These are phyloP conservation scores for Cyrtonyx montezumae DNA, from an alignment of 2,113 vertebrate species.

Conservation along the genomic window DNA sequence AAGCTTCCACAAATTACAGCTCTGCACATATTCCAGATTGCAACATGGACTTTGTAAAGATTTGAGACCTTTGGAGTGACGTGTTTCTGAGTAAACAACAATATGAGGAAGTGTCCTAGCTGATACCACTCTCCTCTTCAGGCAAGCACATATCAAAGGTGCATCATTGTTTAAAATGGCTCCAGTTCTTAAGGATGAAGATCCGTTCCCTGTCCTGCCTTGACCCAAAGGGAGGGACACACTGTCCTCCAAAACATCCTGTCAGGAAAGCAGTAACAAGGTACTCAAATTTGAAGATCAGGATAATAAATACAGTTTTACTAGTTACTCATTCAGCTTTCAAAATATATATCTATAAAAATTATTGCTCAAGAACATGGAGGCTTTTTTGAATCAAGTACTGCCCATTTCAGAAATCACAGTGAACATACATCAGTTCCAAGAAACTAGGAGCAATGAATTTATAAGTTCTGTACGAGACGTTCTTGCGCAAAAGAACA, in stretches of 20 bases:
- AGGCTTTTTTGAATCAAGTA: background rate
- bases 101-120: slow-evolving; percentile 34
- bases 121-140: slow-evolving; percentile 7
- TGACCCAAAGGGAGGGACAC: slow-evolving; percentile 52
- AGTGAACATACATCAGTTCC: background rate
- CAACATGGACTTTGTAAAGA: slow-evolving; percentile 55
- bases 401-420: background rate
- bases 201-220: slow-evolving; percentile 42
- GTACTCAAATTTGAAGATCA: slow-evolving; percentile 16
- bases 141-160: slow-evolving; percentile 49
- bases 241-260: slow-evolving; percentile 67
- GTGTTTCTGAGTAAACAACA: slow-evolving; percentile 21
- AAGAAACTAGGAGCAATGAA: background rate
- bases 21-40: slow-evolving; percentile 9
- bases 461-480: background rate
- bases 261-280: slow-evolving; percentile 55
- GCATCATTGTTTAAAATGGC: slow-evolving; percentile 63
- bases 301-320: slow-evolving; percentile 21
- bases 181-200: slow-evolving; percentile 44
- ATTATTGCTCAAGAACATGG: fast-evolving
- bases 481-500: background rate
- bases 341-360: background rate
- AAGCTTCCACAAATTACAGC: background rate
- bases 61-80: background rate
- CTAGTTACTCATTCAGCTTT: background rate